Evolutionary conservation across 92 coral and sea anemone species (phyloP).

Genomic region (Isaurus tuberculatus): DNA sequence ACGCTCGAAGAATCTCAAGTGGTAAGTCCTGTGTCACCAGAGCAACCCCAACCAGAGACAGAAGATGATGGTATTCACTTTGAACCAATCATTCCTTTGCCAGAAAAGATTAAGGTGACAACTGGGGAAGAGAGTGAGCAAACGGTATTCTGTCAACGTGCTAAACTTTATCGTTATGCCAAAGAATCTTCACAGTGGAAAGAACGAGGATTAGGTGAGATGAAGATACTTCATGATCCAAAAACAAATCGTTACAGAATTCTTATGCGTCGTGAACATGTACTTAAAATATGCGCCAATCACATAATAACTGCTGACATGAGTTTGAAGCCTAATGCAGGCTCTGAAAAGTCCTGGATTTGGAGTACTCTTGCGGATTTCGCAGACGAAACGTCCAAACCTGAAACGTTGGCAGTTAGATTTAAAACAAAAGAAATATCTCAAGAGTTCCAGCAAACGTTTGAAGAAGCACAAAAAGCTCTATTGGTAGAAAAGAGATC

Average conservation of each 20-base stretch:
- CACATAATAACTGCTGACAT: constrained; percentile 84
- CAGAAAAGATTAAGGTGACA: constrained; percentile 72
- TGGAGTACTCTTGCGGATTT: constrained; percentile 94
- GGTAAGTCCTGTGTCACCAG: constrained; percentile 63
- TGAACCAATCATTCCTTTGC: constrained; percentile 93
- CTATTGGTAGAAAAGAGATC: constrained; percentile 3
- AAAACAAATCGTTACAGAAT: constrained; percentile 73
- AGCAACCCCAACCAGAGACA: constrained; percentile 66
- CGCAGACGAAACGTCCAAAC: constrained; percentile 77
- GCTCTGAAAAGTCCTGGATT: constrained; percentile 87
- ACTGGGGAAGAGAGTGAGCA: constrained; percentile 94
- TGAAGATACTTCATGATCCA: constrained; percentile 75
- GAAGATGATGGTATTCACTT: constrained; percentile 89
- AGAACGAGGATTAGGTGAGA: constrained; percentile 94
- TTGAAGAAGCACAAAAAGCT: constrained; percentile 62
- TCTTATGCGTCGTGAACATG: constrained; percentile 94
- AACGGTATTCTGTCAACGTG: constrained; percentile 81
- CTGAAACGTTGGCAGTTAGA: constrained; percentile 86
- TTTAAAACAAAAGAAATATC: constrained; percentile 81
- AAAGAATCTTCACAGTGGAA: constrained; percentile 86
- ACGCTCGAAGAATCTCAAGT: constrained; percentile 40
- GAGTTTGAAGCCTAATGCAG: constrained; percentile 79
- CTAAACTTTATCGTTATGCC: constrained; percentile 86
- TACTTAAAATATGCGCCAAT: constrained; percentile 93
- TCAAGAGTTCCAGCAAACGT: constrained; percentile 70